Evolutionary conservation across 2,888 invertebrate genomes (phyloP).

Genomic region (Agonopterix alstromeriana): DNA sequence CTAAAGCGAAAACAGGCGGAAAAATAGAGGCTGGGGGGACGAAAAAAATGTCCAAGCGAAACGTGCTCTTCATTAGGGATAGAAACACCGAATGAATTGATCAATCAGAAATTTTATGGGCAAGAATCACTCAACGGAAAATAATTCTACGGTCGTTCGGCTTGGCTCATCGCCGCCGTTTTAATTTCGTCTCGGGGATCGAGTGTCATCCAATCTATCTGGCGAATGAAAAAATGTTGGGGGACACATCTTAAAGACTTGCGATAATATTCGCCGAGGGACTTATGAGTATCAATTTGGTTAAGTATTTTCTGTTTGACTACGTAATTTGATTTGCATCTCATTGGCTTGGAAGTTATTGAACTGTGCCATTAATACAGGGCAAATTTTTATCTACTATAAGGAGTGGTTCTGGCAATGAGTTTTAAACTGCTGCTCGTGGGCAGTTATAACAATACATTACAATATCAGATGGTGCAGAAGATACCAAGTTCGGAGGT

Average conservation of each 20-base stretch:
- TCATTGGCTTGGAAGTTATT: too few relatives aligned
- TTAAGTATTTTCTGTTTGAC: conserved; percentile 7
- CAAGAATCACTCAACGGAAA: conserved; percentile 75
- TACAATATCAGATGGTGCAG: too few relatives aligned
- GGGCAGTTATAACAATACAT: too few relatives aligned
- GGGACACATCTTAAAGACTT: conserved; percentile 26
- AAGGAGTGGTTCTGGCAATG: too few relatives aligned
- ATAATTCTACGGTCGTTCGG: conserved; percentile 69
- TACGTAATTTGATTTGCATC: too few relatives aligned
- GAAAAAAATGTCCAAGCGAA: conserved; percentile 56
- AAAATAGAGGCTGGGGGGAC: conserved; percentile 56
- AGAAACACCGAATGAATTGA: conserved; percentile 73
- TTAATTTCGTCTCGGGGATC: conserved; percentile 75
- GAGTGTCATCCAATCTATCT: conserved; percentile 76
- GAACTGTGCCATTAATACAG: too few relatives aligned
- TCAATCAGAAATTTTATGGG: conserved; percentile 76
- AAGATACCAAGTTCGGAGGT: too few relatives aligned
- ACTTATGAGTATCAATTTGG: conserved; percentile 28
- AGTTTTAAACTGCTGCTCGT: too few relatives aligned
- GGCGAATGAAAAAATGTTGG: conserved; percentile 54
- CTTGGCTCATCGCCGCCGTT: conserved; percentile 71
- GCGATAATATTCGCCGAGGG: conserved; percentile 58
- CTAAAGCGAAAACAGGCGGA: conserved; percentile 70
- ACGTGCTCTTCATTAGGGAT: conserved; percentile 70
- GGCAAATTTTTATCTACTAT: too few relatives aligned